Evolutionary conservation across 2,888 invertebrate species (phyloP).

Genomic region (Dimorphilus gyrociliatus): DNA sequence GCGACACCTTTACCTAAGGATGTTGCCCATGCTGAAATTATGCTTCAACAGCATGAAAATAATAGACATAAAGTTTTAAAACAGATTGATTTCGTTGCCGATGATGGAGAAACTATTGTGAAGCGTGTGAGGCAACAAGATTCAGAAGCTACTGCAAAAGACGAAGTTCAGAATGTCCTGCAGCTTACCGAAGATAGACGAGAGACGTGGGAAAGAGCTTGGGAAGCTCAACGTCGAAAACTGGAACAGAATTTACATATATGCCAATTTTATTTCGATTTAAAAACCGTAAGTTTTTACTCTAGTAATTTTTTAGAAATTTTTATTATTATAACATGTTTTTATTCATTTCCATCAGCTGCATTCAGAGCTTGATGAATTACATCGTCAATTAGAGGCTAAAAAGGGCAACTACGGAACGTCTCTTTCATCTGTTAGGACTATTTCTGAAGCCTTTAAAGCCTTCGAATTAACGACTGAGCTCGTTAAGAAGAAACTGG

Average conservation of each 20-base stretch:
- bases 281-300: constrained; percentile 37
- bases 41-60: constrained; percentile 48
- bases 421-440: constrained; percentile 52
- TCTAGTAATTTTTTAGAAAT: background rate
- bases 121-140: constrained; percentile 52
- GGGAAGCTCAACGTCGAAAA: constrained; percentile 45
- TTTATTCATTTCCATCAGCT: constrained; percentile 43
- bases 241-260: constrained; percentile 49
- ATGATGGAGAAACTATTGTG: constrained; percentile 53
- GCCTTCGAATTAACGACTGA: constrained; percentile 61
- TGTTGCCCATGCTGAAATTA: constrained; percentile 42
- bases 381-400: constrained; percentile 48
- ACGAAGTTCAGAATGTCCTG: constrained; percentile 53
- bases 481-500: constrained; percentile 55
- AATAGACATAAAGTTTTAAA: constrained; percentile 50
- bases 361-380: constrained; percentile 51
- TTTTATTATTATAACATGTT: background rate
- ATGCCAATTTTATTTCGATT: constrained; percentile 52
- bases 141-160: constrained; percentile 48
- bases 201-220: constrained; percentile 49
- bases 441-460: constrained; percentile 53
- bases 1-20: constrained; percentile 38
- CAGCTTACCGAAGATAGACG: constrained; percentile 47
- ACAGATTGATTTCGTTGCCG: constrained; percentile 49
- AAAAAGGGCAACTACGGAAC: constrained; percentile 55